phyloP scores from a whole-genome alignment of 2,888 invertebrate species.

The Drosophila falleni region DNA sequence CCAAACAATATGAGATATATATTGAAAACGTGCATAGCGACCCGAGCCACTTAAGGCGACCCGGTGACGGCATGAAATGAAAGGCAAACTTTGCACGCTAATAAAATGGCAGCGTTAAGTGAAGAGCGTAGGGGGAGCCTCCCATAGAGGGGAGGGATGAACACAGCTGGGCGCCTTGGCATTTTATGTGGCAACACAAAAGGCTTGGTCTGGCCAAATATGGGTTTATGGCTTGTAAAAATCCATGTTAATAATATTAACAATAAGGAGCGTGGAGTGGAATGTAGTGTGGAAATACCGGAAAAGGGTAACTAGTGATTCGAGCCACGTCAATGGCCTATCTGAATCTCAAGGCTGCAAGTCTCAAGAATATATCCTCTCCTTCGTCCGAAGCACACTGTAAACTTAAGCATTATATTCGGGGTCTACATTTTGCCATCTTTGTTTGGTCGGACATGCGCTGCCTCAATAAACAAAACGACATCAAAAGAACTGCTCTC shows the following conservation, averaged over 20 bases:
- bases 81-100: slow-evolving; percentile 76
- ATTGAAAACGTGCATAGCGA: slow-evolving; percentile 75
- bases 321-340: slow-evolving; percentile 47
- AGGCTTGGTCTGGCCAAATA: slow-evolving; percentile 73
- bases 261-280: slow-evolving; percentile 48
- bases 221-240: slow-evolving; percentile 80
- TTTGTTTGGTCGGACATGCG: slow-evolving; percentile 37
- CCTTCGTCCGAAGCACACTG: slow-evolving; percentile 1
- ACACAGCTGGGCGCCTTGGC: slow-evolving; percentile 61
- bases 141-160: slow-evolving; percentile 1
- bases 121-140: not conserved
- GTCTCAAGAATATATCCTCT: slow-evolving; percentile 14
- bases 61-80: slow-evolving; percentile 61
- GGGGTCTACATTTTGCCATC: slow-evolving; percentile 11
- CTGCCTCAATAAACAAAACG: slow-evolving; percentile 19
- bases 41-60: slow-evolving; percentile 69
- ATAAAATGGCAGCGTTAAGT: slow-evolving; percentile 61
- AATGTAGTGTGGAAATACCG: slow-evolving; percentile 28
- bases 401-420: slow-evolving; percentile 39
- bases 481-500: slow-evolving; percentile 15
- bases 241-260: slow-evolving; percentile 80
- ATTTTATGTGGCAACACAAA: slow-evolving; percentile 74
- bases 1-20: slow-evolving; percentile 78
- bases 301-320: slow-evolving; percentile 70
- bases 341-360: slow-evolving; percentile 53